Evolutionary conservation across 1,140 invertebrate species (phyloP).

Genomic region (Zaprionus ornatus): DNA sequence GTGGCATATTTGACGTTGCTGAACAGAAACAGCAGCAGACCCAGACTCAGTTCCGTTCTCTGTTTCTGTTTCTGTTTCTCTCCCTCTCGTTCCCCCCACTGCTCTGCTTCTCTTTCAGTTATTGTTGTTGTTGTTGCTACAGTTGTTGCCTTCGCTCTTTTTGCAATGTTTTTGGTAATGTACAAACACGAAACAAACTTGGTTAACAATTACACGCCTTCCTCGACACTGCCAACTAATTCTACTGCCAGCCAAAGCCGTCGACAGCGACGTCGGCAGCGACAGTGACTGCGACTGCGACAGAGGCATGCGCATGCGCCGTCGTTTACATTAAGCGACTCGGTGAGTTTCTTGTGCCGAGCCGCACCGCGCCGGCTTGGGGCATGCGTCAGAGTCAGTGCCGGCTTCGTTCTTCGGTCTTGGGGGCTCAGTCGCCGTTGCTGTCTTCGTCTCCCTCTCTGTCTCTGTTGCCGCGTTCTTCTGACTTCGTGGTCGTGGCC

Average conservation of each 20-base stretch:
- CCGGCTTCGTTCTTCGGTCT: slow-evolving; percentile 16
- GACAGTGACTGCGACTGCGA: slow-evolving; percentile 40
- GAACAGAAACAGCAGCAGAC: not conserved
- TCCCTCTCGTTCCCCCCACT: not conserved
- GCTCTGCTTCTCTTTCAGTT: not conserved
- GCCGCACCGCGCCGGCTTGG: slow-evolving; percentile 22
- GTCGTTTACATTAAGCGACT: slow-evolving; percentile 72
- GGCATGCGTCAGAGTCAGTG: slow-evolving; percentile 20
- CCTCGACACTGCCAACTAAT: slow-evolving; percentile 62
- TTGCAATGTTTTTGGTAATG: slow-evolving; percentile 59
- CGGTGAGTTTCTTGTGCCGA: slow-evolving; percentile 34
- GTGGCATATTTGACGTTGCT: slow-evolving; percentile 51
- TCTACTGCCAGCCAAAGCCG: slow-evolving; percentile 45
- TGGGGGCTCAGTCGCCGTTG: slow-evolving; percentile 7
- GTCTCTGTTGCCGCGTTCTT: too few relatives aligned
- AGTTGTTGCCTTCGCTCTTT: slow-evolving; percentile 2
- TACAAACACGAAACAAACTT: slow-evolving; percentile 65
- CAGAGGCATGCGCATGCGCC: slow-evolving; percentile 74
- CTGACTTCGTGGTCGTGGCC: slow-evolving; percentile 64
- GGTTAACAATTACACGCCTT: slow-evolving; percentile 79
- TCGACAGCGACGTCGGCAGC: not conserved
- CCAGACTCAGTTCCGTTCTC: not conserved
- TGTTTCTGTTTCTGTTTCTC: not conserved
- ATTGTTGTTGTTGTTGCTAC: slow-evolving; percentile 8
- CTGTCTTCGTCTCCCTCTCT: too few relatives aligned